Base-by-base conservation (phyloP, 2,888 invertebrate species). In the Rhagium mordax region DNA sequence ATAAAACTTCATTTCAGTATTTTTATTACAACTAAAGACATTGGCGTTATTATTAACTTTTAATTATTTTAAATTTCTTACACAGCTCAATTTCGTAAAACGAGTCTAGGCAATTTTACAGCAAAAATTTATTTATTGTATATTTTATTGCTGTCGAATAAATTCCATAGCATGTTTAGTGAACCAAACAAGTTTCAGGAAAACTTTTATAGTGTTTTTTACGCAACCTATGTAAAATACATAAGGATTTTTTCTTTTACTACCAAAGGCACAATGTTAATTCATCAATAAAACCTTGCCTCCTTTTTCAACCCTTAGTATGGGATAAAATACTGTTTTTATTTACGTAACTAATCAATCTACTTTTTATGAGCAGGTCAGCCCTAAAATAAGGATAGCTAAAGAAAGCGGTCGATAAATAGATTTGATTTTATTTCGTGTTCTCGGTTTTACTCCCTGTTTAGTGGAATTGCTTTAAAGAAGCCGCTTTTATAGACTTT, bases 331-430 rank as follows among this genome's bases (percentile, higher is more conserved):
- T 10, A 20, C 18, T 16, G 51, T 51, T 51, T 51, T 51, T 51
- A 51, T 51, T 51, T 51, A 51, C 51, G 7, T 13, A 49, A 51
- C 51, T 20, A 18, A 51, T 51, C 51, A 51, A 51, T 51, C 51
- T 51, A 16, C 51, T 51, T 51, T 51, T 51, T 51, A 7, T 51
- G 18, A 51, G 13, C 20, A n/a, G 20, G 51, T 51, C 51, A 51
- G 51, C 51, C n/a, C 51, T 18, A 3, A 20, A 20, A 49, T 18
- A 51, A 18, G 18, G 5, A 5, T 20, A 51, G 51, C 13, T 15
- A 47, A 48, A 48, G 48, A 48, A 48, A 48, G 7, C 7, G 49
- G 49, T 49, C 18, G 51, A 51, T 51, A 51, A 51, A 51, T 49
- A 49, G 49, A 51, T 51, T 49, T 16, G 51, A 10, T 10, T 20